phyloP scores from a whole-genome alignment of 2,797 vertebrate genomes.

The Megalops cyprinoides region DNA sequence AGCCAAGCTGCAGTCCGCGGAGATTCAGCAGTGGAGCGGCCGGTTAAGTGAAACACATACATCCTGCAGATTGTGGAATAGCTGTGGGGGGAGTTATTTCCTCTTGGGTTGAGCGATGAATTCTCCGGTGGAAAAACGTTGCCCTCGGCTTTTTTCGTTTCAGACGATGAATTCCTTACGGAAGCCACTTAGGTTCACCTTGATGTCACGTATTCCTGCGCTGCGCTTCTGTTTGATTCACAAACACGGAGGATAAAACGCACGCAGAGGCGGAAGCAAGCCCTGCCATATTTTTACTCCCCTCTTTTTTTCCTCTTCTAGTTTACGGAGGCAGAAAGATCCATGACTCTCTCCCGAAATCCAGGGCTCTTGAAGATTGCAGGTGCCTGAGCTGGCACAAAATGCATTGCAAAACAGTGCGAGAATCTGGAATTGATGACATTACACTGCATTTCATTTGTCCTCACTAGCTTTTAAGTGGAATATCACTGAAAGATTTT shows the following conservation, averaged over 20 bases:
- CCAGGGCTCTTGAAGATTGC: neutral
- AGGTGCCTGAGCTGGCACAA: too few species aligned
- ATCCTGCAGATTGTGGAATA: slow-evolving; percentile 2
- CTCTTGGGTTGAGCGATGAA: slow-evolving; percentile 19
- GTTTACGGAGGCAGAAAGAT: neutral
- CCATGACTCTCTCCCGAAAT: neutral
- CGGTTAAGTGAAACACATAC: slow-evolving; percentile 22
- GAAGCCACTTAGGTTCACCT: slow-evolving; percentile 65
- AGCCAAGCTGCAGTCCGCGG: neutral
- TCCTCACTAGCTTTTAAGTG: too few species aligned
- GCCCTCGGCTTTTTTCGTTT: slow-evolving; percentile 59
- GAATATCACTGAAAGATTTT: too few species aligned
- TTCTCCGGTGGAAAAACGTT: slow-evolving; percentile 31
- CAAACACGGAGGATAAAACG: slow-evolving; percentile 7
- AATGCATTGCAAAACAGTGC: too few species aligned
- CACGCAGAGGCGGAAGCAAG: neutral
- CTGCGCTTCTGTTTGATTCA: slow-evolving; percentile 27
- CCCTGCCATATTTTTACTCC: slow-evolving; percentile 1
- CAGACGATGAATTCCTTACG: slow-evolving; percentile 57
- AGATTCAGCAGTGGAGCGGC: slow-evolving; percentile 1
- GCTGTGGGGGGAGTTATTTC: slow-evolving; percentile 14
- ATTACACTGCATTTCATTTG: too few species aligned
- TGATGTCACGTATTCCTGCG: slow-evolving; percentile 63
- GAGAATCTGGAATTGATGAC: too few species aligned
- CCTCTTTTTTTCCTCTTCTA: slow-evolving; percentile 23